Conservation (phyloP, 2,797 vertebrate genomes). For the Pampus argenteus region DNA sequence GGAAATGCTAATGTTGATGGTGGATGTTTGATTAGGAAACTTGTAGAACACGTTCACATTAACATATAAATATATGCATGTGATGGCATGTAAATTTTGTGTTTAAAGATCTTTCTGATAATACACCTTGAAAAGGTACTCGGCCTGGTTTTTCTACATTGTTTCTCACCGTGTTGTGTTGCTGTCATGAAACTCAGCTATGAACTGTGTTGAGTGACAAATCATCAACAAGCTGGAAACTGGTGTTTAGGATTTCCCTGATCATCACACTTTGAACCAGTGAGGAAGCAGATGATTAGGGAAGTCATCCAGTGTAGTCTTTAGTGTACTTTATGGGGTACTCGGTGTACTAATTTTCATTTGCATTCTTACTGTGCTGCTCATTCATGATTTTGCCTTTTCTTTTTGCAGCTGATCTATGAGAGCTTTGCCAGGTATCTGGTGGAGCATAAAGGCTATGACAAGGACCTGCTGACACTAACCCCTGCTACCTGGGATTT, state of each 20-base stretch:
- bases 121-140: neutral
- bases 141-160: no score
- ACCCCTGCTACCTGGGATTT: constrained; percentile 93
- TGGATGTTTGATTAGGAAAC: neutral
- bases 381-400: neutral
- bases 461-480: constrained; percentile 89
- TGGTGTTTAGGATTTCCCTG: neutral
- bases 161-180: neutral
- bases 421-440: constrained; percentile 94
- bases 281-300: neutral
- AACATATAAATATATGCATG: neutral
- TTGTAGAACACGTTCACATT: no score
- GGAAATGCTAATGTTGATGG: no score
- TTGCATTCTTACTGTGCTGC: neutral
- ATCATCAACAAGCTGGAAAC: neutral
- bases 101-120: no score
- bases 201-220: neutral
- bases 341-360: no score
- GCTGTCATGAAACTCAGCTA: no score
- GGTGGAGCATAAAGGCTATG: constrained; percentile 92
- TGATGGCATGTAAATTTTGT: neutral
- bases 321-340: no score
- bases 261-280: neutral
- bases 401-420: constrained; percentile 91
- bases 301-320: neutral